A percentile compares a stretch with the other conserved stretches of the same genome.
phyloP scores from a whole-genome alignment of 2,113 vertebrate genomes.

The Coptodon rendalli region DNA sequence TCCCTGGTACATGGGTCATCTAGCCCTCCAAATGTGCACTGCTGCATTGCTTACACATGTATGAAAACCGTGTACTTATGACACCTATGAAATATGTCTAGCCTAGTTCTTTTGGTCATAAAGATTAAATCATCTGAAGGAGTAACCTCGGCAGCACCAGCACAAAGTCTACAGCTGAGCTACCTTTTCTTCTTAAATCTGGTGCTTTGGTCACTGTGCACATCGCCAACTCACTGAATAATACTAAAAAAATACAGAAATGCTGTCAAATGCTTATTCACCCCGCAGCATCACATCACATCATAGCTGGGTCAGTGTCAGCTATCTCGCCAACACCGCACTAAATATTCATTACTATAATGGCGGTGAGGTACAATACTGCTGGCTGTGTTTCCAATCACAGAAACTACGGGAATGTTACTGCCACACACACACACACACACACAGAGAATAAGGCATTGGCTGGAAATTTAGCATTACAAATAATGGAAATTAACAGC shows the following conservation, averaged over 20 bases:
- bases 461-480: neutral
- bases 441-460: neutral
- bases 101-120: neutral
- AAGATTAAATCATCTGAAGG: slow-evolving; percentile 26
- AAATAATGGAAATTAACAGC: neutral
- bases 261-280: neutral
- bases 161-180: neutral
- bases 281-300: neutral
- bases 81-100: slow-evolving; percentile 18
- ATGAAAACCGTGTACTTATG: neutral
- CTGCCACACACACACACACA: neutral
- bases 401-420: neutral
- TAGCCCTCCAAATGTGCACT: neutral
- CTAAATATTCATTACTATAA: slow-evolving; percentile 46
- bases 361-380: neutral
- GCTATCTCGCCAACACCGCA: neutral
- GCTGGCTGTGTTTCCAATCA: neutral
- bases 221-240: neutral
- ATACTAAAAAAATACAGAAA: neutral
- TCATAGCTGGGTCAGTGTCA: neutral
- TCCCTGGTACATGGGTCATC: neutral
- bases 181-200: neutral
- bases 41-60: neutral
- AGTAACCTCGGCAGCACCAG: neutral
- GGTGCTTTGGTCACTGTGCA: neutral